A percentile compares a stretch with the other conserved stretches of the same genome.
phyloP scores from a whole-genome alignment of 1,140 invertebrate species.

The Dendroctonus ponderosae region DNA sequence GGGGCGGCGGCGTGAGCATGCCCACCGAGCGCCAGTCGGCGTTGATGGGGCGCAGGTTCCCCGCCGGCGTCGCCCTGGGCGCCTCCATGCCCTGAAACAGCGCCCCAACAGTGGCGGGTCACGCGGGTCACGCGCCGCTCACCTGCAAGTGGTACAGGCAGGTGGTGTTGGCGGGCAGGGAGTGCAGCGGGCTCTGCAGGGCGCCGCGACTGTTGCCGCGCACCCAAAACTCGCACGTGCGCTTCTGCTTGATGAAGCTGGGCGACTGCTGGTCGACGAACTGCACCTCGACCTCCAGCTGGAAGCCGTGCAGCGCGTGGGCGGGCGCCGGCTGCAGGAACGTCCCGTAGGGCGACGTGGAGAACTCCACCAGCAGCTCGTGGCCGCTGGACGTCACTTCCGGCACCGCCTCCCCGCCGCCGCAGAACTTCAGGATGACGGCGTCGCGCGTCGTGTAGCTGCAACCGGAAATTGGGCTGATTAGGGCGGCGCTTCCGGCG shows the following conservation, averaged over 20 bases:
- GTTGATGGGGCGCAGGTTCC: constrained; percentile 59
- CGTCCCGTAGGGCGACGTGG: constrained; percentile 85
- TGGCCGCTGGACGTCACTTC: constrained; percentile 79
- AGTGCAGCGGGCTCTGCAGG: constrained; percentile 77
- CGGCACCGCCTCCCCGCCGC: constrained; percentile 78
- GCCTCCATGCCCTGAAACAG: constrained; percentile 54
- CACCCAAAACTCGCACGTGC: constrained; percentile 83
- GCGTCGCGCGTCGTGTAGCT: constrained; percentile 83
- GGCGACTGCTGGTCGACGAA: constrained; percentile 78
- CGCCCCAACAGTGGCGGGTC: too few relatives aligned
- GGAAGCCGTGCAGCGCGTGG: constrained; percentile 80
- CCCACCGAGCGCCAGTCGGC: constrained; percentile 61
- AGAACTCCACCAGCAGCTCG: constrained; percentile 84
- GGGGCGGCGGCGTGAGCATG: constrained; percentile 57
- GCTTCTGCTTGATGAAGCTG: constrained; percentile 75
- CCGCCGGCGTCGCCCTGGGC: constrained; percentile 57
- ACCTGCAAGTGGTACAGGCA: constrained; percentile 80
- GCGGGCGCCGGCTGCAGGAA: constrained; percentile 75
- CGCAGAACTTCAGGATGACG: constrained; percentile 85
- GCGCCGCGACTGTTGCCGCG: constrained; percentile 74
- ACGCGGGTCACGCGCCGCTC: too few relatives aligned
- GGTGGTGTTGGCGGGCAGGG: constrained; percentile 79
- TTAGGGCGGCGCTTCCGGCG: too few relatives aligned
- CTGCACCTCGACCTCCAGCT: constrained; percentile 81
- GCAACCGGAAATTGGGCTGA: constrained; percentile 17